Evolutionary conservation across 2,888 invertebrate species (phyloP).

Genomic region (Meganola albula): DNA sequence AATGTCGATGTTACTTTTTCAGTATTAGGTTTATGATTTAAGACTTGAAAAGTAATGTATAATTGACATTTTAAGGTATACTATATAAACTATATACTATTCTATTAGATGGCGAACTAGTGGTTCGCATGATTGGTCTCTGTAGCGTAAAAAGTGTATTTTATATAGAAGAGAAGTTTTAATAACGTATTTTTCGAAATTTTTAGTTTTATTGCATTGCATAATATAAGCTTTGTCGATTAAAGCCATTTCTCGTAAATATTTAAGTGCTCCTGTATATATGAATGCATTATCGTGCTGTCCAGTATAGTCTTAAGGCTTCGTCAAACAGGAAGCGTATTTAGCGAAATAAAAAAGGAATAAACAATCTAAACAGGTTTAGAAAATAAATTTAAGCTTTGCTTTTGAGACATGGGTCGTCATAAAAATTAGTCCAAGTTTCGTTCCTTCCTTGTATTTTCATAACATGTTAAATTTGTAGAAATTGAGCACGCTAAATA

Average conservation of each 20-base stretch:
- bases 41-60: conserved; percentile 64
- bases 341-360: too few species aligned
- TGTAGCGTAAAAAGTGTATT: conserved; percentile 49
- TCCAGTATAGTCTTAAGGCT: too few species aligned
- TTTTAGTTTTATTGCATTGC: conserved; percentile 43
- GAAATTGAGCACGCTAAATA: too few species aligned
- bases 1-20: conserved; percentile 61
- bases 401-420: too few species aligned
- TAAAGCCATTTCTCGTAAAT: conserved; percentile 38
- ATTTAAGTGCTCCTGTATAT: too few species aligned
- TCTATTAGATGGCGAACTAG: conserved; percentile 33
- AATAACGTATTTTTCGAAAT: conserved; percentile 56
- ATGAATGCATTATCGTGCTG: too few species aligned
- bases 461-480: too few species aligned
- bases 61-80: conserved; percentile 40
- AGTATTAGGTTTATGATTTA: conserved; percentile 69
- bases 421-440: too few species aligned
- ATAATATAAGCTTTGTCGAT: conserved; percentile 33
- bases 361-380: too few species aligned
- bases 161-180: conserved; percentile 47
- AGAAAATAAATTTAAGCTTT: too few species aligned
- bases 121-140: conserved; percentile 47
- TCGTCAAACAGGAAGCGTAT: too few species aligned
- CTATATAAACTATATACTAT: conserved; percentile 29
- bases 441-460: too few species aligned